Percentiles rank a stretch among this genome's conserved stretches.
Evolutionary conservation across 2,888 invertebrate genomes (phyloP).

Genomic region (Brachypalpus laphriformis): DNA sequence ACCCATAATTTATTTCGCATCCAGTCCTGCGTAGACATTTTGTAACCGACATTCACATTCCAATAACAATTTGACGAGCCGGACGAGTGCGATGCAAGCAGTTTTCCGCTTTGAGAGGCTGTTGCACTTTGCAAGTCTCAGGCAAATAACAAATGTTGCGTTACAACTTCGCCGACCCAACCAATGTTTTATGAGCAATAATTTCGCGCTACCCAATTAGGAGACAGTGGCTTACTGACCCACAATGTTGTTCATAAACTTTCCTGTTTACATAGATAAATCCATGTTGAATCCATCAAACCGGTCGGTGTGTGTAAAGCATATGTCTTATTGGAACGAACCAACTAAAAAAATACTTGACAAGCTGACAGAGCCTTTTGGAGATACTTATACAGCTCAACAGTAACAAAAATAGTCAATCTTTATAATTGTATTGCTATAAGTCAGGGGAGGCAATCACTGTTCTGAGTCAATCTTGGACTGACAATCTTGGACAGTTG

Average conservation of each 20-base stretch:
- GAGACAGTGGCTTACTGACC: constrained; percentile 68
- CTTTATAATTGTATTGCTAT: too few species aligned
- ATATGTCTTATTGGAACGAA: too few species aligned
- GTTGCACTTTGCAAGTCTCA: constrained; percentile 58
- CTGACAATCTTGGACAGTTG: too few species aligned
- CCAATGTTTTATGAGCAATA: constrained; percentile 54
- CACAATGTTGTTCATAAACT: constrained; percentile 60
- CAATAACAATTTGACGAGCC: constrained; percentile 51
- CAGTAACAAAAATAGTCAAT: too few species aligned
- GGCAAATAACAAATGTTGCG: constrained; percentile 33
- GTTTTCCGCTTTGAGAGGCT: constrained; percentile 58
- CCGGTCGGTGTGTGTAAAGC: background rate
- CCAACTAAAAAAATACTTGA: background rate
- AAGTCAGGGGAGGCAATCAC: too few species aligned
- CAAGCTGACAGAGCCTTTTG: background rate
- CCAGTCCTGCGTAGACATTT: constrained; percentile 54
- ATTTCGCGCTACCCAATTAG: constrained; percentile 55
- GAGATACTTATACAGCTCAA: too few species aligned
- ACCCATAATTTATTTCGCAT: constrained; percentile 54
- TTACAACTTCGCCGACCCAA: constrained; percentile 54
- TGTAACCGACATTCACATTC: constrained; percentile 71
- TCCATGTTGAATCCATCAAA: constrained; percentile 45
- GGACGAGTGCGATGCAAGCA: constrained; percentile 35
- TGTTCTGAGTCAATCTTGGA: too few species aligned
- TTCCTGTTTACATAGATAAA: constrained; percentile 64